Evolutionary conservation across 2,888 invertebrate genomes (phyloP).

Genomic region (Pheosia tremula): DNA sequence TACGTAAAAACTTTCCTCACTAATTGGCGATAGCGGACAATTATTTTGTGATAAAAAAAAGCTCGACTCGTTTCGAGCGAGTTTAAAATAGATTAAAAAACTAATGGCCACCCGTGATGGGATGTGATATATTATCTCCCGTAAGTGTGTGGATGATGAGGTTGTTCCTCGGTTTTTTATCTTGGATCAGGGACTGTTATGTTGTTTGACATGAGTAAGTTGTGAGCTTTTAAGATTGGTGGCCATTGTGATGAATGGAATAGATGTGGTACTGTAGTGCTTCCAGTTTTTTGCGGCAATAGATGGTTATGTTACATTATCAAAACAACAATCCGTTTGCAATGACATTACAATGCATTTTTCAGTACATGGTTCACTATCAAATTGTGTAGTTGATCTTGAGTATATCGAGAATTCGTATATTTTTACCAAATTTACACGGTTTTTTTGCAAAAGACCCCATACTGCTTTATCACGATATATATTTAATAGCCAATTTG

Average conservation of each 20-base stretch:
- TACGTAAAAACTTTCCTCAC: constrained; percentile 2
- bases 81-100: constrained; percentile 62
- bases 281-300: not conserved
- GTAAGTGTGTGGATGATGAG: constrained; percentile 49
- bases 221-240: not conserved
- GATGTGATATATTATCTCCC: constrained; percentile 54
- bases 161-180: constrained; percentile 45
- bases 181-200: constrained; percentile 47
- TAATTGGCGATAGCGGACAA: constrained; percentile 14
- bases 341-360: too few species aligned
- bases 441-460: too few species aligned
- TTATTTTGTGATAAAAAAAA: constrained; percentile 18
- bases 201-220: not conserved
- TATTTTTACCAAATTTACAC: too few species aligned
- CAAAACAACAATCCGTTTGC: too few species aligned
- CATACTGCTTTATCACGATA: too few species aligned
- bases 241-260: not conserved
- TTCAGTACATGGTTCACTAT: too few species aligned
- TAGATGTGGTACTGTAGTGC: not conserved
- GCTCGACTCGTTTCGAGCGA: constrained; percentile 21
- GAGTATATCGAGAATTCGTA: too few species aligned
- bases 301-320: not conserved
- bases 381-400: too few species aligned
- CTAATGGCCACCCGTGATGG: constrained; percentile 45
- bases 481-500: too few species aligned